These are phyloP conservation scores for Blennius ocellaris DNA, from an alignment of 2,113 vertebrate species.

Conservation along the genomic window DNA sequence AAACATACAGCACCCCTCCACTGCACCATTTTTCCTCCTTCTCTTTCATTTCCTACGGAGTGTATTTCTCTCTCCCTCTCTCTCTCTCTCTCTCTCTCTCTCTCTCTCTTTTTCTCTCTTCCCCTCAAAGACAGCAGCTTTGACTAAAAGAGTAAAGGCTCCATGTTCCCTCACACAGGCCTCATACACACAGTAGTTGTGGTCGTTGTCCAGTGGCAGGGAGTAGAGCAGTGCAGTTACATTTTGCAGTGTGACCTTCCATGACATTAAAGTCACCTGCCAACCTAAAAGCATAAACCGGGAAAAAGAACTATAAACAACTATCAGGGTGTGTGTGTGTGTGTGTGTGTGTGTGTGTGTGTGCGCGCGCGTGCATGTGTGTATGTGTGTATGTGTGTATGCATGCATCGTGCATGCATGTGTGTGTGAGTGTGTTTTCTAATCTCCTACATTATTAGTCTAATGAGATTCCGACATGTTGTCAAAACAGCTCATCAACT, in stretches of 20 bases:
- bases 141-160: slow-evolving; percentile 47
- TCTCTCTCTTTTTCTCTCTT: no score
- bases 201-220: slow-evolving; percentile 54
- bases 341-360: slow-evolving; percentile 10
- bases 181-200: slow-evolving; percentile 46
- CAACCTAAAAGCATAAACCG: slow-evolving; percentile 60
- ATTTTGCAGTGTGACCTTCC: slow-evolving; percentile 69
- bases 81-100: slow-evolving; percentile 36
- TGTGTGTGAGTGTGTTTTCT: slow-evolving; percentile 25
- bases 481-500: slow-evolving; percentile 77
- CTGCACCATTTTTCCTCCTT: slow-evolving; percentile 62
- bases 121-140: slow-evolving; percentile 12
- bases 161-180: slow-evolving; percentile 31
- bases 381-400: slow-evolving; percentile 10
- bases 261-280: slow-evolving; percentile 68
- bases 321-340: not conserved
- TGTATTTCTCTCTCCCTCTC: slow-evolving; percentile 40
- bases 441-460: slow-evolving; percentile 71
- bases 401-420: not conserved
- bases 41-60: slow-evolving; percentile 28
- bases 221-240: slow-evolving; percentile 57
- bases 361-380: not conserved
- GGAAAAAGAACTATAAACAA: slow-evolving; percentile 33
- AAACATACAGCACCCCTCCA: slow-evolving; percentile 62
- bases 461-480: slow-evolving; percentile 76